Evolutionary conservation across 1,140 invertebrate species (phyloP).

Genomic region (Lasaia peninsularis): DNA sequence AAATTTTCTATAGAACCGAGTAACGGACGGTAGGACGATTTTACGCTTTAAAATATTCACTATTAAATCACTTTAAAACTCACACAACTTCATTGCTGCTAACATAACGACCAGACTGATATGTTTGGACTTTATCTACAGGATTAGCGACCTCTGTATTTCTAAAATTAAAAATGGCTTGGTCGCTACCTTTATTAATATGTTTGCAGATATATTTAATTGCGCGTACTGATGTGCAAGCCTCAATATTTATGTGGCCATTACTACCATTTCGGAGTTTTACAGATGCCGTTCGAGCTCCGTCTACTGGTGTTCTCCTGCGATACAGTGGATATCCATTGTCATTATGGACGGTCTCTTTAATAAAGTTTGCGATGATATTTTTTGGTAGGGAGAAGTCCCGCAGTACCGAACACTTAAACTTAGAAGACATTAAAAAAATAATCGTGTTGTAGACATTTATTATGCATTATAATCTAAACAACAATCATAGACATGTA

Average conservation of each 20-base stretch:
- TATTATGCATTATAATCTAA: no score
- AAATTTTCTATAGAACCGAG: no score
- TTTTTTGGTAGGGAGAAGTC: conserved; percentile 38
- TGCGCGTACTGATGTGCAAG: conserved; percentile 45
- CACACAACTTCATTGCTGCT: conserved; percentile 61
- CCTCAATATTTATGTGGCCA: conserved; percentile 52
- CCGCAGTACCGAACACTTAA: no score
- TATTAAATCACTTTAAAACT: no score
- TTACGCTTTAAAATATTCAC: no score
- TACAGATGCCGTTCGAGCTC: conserved; percentile 28
- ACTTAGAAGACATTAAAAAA: no score
- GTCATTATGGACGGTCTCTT: conserved; percentile 28
- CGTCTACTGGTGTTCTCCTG: conserved; percentile 32
- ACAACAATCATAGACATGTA: no score
- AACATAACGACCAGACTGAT: conserved; percentile 60
- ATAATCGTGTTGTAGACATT: no score
- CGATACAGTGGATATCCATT: conserved; percentile 39
- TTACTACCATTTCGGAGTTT: conserved; percentile 34
- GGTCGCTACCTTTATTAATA: conserved; percentile 58
- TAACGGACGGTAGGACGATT: no score
- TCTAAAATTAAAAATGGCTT: conserved; percentile 43
- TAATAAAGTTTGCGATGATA: conserved; percentile 21
- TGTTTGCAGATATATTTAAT: conserved; percentile 73
- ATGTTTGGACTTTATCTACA: conserved; percentile 32
- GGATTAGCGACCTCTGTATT: conserved; percentile 27